phyloP scores from a whole-genome alignment of 2,113 vertebrate genomes.

The Poicephalus meyeri region DNA sequence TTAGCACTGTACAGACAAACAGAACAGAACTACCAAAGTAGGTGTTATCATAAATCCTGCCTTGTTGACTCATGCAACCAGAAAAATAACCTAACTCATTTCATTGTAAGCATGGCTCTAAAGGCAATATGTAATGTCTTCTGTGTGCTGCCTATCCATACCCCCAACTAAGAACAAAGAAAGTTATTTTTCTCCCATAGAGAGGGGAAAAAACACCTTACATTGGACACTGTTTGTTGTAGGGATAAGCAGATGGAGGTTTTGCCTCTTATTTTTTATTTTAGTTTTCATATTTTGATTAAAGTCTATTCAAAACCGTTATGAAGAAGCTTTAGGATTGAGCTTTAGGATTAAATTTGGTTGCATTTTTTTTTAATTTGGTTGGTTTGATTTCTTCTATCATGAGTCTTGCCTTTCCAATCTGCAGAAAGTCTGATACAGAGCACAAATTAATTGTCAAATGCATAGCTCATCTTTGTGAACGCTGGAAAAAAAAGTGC shows the following conservation, averaged over 20 bases:
- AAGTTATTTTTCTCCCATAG: not conserved
- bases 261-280: not conserved
- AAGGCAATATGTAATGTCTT: not conserved
- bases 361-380: not conserved
- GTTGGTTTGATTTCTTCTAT: not conserved
- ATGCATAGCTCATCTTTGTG: not conserved
- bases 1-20: not conserved
- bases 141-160: not conserved
- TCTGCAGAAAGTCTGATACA: not conserved
- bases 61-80: not conserved
- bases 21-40: not conserved
- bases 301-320: not conserved
- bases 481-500: not conserved
- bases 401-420: not conserved
- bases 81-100: not conserved
- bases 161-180: not conserved
- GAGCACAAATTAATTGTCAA: not conserved
- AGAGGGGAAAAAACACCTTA: accelerated
- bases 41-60: not conserved
- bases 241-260: not conserved
- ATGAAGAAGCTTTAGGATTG: not conserved
- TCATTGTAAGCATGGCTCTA: not conserved
- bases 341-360: not conserved
- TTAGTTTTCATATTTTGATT: not conserved
- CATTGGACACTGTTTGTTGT: not conserved